Percentiles rank a stretch among this genome's conserved stretches.
Evolutionary conservation across 2,797 vertebrate genomes (phyloP).

Genomic region (Gambusia yucatana): DNA sequence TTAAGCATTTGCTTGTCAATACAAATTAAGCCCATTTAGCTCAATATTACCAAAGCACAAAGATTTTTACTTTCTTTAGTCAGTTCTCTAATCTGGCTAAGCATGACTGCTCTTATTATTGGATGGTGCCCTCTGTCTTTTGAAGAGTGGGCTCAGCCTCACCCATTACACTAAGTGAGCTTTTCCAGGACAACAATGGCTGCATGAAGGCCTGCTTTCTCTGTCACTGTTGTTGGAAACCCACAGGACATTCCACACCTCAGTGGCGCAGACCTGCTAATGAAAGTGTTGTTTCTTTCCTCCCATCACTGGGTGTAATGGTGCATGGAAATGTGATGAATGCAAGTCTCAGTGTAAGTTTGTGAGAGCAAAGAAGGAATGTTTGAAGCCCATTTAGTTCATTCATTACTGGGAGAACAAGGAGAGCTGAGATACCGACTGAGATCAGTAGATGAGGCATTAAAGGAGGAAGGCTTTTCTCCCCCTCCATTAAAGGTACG

Average conservation of each 20-base stretch:
- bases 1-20: conserved; percentile 43
- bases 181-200: conserved; percentile 76
- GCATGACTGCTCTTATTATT: conserved; percentile 75
- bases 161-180: conserved; percentile 78
- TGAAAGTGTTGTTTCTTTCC: conserved; percentile 80
- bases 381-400: conserved; percentile 64
- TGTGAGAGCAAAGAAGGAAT: conserved; percentile 67
- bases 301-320: conserved; percentile 79
- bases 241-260: conserved; percentile 78
- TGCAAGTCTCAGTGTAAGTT: conserved; percentile 69
- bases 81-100: conserved; percentile 68
- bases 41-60: conserved; percentile 62
- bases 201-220: conserved; percentile 69
- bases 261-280: conserved; percentile 71
- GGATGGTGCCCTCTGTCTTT: conserved; percentile 60
- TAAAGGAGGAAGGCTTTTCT: conserved; percentile 59
- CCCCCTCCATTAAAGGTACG: conserved; percentile 54
- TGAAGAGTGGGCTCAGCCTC: conserved; percentile 59
- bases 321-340: conserved; percentile 77
- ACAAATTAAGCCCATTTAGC: conserved; percentile 55
- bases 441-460: conserved; percentile 63
- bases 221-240: conserved; percentile 69
- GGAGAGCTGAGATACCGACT: conserved; percentile 60
- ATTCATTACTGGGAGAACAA: conserved; percentile 64
- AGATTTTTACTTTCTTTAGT: conserved; percentile 60